Evolutionary conservation across 2,888 invertebrate genomes (phyloP), one percentile per base, ranked within the genome.

Genomic region (Drosophila gaucha): DNA sequence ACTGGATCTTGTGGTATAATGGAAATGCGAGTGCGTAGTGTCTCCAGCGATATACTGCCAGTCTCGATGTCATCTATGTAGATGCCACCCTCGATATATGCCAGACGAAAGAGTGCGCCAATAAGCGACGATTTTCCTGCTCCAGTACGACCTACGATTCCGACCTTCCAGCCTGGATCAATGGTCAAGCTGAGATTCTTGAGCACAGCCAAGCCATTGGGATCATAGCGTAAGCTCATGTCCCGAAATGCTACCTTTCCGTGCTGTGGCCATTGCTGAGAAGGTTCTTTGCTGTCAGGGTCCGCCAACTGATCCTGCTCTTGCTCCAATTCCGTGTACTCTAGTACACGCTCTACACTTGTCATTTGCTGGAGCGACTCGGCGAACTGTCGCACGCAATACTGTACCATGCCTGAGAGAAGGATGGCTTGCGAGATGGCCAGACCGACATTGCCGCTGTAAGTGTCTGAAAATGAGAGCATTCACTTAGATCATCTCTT

Each of bases 71-170:
- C 94, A 86, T 97, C 97, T 67, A 97, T 96, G 36, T 93, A 90
- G 20, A 97, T 93, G 41, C 92, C 92, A 6, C 97, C 97, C 65
- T 94, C 94, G 6, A 94, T 93, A 55, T 95, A 94, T 0, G 95
- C 94, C 50, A 97, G 92, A 6, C 96, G 93, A 92, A 97, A 97
- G 58, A 97, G 91, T 1, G 96, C 95, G 0, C 95, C 94, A 68
- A 96, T 95, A 14, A 96, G 91, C 0, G 96, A 96, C 0, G 95
- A 95, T 91, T 96, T 96, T 2, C 96, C 97, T 2, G 97, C 96
- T 2, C 97, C 97, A 0, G 97, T 97, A 57, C 97, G 93, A 2
- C 96, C 97, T 6, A 96, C 96, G 69, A 96, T 95, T 8, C 96
- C 96, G 55, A 96, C 94, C 95, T 96, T 90, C 69, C 92, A 92